Base-by-base conservation (phyloP, 2,888 invertebrate species). In the Boloria euphrosyne region DNA sequence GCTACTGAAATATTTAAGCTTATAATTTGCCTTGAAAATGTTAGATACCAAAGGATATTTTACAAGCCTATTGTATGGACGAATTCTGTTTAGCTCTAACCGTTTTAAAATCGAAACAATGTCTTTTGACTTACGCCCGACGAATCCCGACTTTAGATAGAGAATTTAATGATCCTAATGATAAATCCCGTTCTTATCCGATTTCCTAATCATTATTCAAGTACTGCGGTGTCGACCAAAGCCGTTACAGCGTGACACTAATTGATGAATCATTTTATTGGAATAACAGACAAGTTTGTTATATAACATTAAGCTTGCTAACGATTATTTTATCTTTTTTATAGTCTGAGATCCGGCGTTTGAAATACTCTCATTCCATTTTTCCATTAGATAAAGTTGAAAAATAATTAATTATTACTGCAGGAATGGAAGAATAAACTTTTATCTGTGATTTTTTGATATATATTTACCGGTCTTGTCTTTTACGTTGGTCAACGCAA, bases 241-340 rank as follows among this genome's bases (percentile, higher is more conserved):
- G 49, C n/a, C 47, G 51, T 64, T 66, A 31, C 66, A 66, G 60
- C 57, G 57, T 62, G 69, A 60, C 43, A 22, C 63, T 62, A 62
- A 54, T 54, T 38, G 49, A 62, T 54, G 50, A 63, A 49, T 63
- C 43, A 57, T 57, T 63, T 55, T 18, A 55, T 49, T 50, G 16
- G 27, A 55, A 59, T 59, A 50, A 59, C 31, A 49, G 50, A 59
- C 50, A 59, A 17, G 38, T 38, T 59, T 31, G 17, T 59, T 50
- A 38, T 59, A 50, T 31, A 59, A 59, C 50, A 10, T 50, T 59
- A 17, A 17, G 17, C 38, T 49, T 38, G 17, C 50, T 59, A 38
- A 31, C 38, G 47, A 47, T 49, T 49, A 38, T 49, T 59, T 59
- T 59, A 31, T 59, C 16, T 13, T 16, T 49, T 57, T 57, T 46